Evolutionary conservation across 2,797 vertebrate species (phyloP), one percentile per base, ranked within the genome.

Genomic region (Clarias fuscus): DNA sequence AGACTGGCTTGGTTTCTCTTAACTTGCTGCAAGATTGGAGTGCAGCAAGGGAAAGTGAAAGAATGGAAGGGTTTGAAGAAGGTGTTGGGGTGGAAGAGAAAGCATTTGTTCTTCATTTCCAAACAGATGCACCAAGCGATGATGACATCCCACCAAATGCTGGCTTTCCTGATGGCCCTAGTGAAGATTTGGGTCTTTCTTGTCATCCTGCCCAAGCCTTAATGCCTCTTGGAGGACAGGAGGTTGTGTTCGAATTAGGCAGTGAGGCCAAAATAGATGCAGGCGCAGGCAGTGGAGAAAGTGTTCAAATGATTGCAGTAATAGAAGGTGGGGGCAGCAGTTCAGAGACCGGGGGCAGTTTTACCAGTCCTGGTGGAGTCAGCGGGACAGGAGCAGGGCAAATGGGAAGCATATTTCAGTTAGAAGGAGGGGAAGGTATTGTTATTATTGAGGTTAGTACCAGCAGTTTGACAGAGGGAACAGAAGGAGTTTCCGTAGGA

Each of bases 391-490:
- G 89, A 1, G 88, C 89, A 10, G 92, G 88, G 18, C 87, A 91
- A 56, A 94, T 96, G 94, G 94, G 95, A 58, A 88, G 93, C 61
- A 94, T 96, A 84, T 96, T 95, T 90, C 95, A 95, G 88, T 89
- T 96, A 72, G 93, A 94, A 84, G 93, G 93, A 37, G 95, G 95
- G 40, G 94, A 96, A 86, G 95, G 94, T 85, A 96, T 96, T 58
- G 96, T 96, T 33, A 96, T 96, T 83, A 96, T 96, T 59, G 96
- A 96, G 89, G 96, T 96, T 59, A 96, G 95, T 90, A 96, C 94
- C 71, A 96, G 95, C 84, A 93, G 93, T 86, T 88, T 96, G 80
- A 92, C 93, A 85, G 95, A 95, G 56, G 89, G 91, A 82, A 90
- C 87, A 72, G 92, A 87, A 27, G 92, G 92, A 18, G 92, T 94